phyloP scores from a whole-genome alignment of 2,113 vertebrate genomes.

The Coregonus clupeaformis region DNA sequence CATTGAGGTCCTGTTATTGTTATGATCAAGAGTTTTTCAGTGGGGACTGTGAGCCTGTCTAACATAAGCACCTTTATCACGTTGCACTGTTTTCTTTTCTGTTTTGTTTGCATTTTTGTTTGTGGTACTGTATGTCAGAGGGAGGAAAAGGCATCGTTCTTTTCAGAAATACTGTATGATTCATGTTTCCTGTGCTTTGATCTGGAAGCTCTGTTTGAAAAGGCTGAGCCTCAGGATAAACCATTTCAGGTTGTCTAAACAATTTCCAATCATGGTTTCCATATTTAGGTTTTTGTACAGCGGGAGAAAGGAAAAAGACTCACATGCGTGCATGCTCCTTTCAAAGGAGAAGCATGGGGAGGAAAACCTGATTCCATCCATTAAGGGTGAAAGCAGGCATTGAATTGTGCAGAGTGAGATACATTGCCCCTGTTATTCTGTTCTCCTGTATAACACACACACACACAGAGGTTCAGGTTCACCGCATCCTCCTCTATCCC shows the following conservation, averaged over 20 bases:
- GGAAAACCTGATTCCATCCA: conserved; percentile 43
- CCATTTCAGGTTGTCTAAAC: conserved; percentile 70
- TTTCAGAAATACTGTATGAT: conserved; percentile 61
- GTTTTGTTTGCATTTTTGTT: conserved; percentile 53
- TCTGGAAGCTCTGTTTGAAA: conserved; percentile 47
- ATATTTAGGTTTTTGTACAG: conserved; percentile 60
- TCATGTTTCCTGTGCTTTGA: conserved; percentile 70
- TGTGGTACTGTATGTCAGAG: conserved; percentile 53
- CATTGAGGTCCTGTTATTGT: no score
- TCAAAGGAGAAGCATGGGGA: neutral
- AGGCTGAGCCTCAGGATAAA: conserved; percentile 55
- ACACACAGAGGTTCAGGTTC: neutral
- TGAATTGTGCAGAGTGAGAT: conserved; percentile 33
- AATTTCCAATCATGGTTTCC: conserved; percentile 72
- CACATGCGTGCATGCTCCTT: conserved; percentile 36
- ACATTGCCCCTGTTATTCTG: neutral
- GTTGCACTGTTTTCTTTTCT: conserved; percentile 22
- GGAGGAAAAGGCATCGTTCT: conserved; percentile 53
- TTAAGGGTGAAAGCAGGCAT: conserved; percentile 42
- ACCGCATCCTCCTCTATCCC: neutral
- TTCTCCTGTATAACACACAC: neutral
- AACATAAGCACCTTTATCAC: neutral
- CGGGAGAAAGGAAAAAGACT: conserved; percentile 39
- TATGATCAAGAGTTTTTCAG: conserved; percentile 2
- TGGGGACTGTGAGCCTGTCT: neutral